phyloP scores from a whole-genome alignment of 2,113 vertebrate genomes.

The Thymallus thymallus region DNA sequence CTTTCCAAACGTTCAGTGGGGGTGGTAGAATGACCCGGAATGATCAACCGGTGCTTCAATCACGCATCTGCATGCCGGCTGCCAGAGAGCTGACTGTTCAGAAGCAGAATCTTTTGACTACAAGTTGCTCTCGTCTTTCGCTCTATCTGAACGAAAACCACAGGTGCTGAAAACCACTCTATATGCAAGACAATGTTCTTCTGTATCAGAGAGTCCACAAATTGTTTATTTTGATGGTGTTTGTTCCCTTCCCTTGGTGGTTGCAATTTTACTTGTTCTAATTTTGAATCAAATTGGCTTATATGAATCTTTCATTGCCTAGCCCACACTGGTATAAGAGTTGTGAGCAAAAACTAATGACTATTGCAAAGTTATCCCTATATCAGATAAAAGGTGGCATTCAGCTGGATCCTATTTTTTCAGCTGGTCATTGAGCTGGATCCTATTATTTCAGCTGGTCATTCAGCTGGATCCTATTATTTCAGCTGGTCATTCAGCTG shows the following conservation, averaged over 20 bases:
- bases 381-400: slow-evolving; percentile 13
- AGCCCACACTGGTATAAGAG: neutral
- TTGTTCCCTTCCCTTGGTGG: neutral
- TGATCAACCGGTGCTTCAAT: slow-evolving; percentile 43
- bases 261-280: neutral
- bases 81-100: slow-evolving; percentile 30
- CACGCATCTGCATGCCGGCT: slow-evolving; percentile 36
- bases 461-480: neutral
- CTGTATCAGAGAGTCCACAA: neutral
- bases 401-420: slow-evolving; percentile 4
- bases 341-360: neutral
- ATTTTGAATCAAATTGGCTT: too few relatives aligned
- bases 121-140: neutral
- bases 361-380: neutral
- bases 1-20: slow-evolving; percentile 35
- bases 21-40: slow-evolving; percentile 54
- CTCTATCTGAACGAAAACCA: neutral
- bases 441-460: slow-evolving; percentile 9
- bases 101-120: slow-evolving; percentile 35
- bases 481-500: slow-evolving; percentile 14
- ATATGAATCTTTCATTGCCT: neutral
- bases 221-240: neutral
- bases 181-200: neutral
- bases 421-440: slow-evolving; percentile 11
- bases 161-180: neutral